Evolutionary conservation across 2,113 vertebrate species (phyloP), one percentile per base, ranked within the genome.

Genomic region (Rissa tridactyla): DNA sequence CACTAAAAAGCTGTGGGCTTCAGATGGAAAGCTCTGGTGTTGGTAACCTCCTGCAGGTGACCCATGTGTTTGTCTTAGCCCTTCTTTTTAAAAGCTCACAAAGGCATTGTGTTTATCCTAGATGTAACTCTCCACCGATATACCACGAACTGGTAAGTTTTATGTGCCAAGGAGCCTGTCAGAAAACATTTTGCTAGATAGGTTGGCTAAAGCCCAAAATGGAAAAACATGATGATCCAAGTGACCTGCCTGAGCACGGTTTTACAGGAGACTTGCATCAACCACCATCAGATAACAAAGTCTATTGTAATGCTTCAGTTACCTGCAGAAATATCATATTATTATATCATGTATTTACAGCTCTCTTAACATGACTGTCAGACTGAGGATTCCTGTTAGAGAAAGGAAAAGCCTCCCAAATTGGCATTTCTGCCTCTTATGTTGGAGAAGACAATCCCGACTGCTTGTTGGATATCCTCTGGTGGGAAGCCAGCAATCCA

Each of bases 401-500:
- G 30, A 69, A 72, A 20, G 2, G 8, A 51, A 93, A 82, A 61
- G 7, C 30, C 40, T 61, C 36, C 2, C 3, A 32, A 95, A 82
- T 19, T 7, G 10, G 3, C 16, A 21, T 65, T 84, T 83, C 34
- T 88, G 7, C 40, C 13, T 77, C 30, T 89, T 72, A 32, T 0
- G 0, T 10, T 30, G 17, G 30, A 52, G 61, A 13, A 91, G 16
- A 34, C 6, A 22, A 40, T 36, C 36, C 23, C 1, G 1, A 52
- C 4, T 22, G 18, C 19, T 47, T 27, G 27, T 42, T 68, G 15
- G 38, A 46, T 79, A 42, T 17, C n/a, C 11, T 85, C 21, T 44
- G 23, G 10, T 42, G 40, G 19, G 32, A 75, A 77, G 66, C 10
- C 4, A 5, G 21, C 47, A 54, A 46, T 52, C 13, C 2, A 2